A percentile compares a stretch with the other conserved stretches of the same genome.
Evolutionary conservation across 2,797 vertebrate genomes (phyloP).

Genomic region (Pipistrellus pipistrellus): DNA sequence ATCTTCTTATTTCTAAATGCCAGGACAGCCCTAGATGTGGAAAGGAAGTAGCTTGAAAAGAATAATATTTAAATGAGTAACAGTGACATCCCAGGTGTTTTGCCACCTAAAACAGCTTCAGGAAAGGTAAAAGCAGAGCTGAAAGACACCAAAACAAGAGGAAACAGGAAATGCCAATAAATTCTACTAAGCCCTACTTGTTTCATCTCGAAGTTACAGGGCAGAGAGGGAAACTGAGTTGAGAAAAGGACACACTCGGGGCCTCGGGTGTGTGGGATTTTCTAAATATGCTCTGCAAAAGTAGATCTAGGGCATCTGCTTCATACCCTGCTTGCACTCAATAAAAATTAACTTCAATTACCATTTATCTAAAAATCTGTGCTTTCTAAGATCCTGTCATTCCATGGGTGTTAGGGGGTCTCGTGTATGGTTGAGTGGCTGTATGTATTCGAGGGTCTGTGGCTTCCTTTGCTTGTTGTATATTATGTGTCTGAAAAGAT

Average conservation of each 20-base stretch:
- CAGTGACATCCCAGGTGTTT: conserved; percentile 9
- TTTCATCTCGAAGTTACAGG: background rate
- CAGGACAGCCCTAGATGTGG: background rate
- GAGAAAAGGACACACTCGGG: background rate
- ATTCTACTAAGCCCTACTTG: background rate
- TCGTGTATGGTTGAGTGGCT: background rate
- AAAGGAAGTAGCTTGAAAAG: conserved; percentile 26
- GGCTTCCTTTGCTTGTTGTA: conserved; percentile 15
- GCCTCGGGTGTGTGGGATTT: background rate
- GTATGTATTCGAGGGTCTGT: background rate
- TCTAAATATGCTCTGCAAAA: conserved; percentile 1
- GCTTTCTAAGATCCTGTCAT: conserved; percentile 4
- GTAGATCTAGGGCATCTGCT: background rate
- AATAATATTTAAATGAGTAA: conserved; percentile 23
- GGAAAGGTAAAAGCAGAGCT: conserved; percentile 6
- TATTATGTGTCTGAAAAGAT: background rate
- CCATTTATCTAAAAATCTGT: background rate
- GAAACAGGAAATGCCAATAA: background rate
- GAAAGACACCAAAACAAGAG: conserved; percentile 38
- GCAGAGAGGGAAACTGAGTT: background rate
- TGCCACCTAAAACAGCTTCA: conserved; percentile 38
- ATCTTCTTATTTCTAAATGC: conserved; percentile 43
- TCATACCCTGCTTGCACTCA: background rate
- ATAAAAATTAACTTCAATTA: background rate
- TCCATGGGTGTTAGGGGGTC: background rate